Evolutionary conservation across 2,113 vertebrate genomes (phyloP), one percentile per base, ranked within the genome.

Genomic region (Poicephalus gulielmi): DNA sequence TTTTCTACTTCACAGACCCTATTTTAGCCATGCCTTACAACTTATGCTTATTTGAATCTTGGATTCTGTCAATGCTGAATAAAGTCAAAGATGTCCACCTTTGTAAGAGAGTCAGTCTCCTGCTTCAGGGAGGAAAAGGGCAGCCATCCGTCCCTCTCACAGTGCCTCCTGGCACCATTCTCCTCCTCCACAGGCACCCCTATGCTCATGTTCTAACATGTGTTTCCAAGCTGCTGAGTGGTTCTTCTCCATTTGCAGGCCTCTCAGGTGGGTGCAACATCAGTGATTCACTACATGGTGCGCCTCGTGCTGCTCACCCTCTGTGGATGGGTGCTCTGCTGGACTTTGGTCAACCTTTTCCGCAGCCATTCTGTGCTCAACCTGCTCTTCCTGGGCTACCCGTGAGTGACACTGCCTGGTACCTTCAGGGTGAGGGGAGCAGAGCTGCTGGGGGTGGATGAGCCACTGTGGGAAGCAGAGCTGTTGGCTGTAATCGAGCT

Each of bases 301-400:
- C 98, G 99, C 49, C 98, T 99, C 96, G 98, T 98, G 95, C 98
- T 99, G 81, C 98, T 99, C 86, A 99, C 99, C 43, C 93, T 99
- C 95, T 99, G 99, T 70, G 99, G 99, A 82, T 99, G 99, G 99
- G 98, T 99, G 63, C 98, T 99, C 82, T 99, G 99, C 97, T 99
- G 99, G 99, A 99, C 99, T 25, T 98, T 99, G 62, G 98, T 99
- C 95, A 99, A 99, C 96, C 99, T 99, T 95, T 99, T 99, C 98
- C 98, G 98, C 96, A 99, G 98, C 96, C 97, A 99, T 97, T 99
- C 99, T 37, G 98, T 99, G 79, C 99, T 99, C 95, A 99, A 99
- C 97, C 99, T 99, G 73, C 99, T 99, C 86, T 99, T 99, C 97
- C 98, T 99, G 95, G 99, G 99, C 96, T 99, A 99, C 97, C 99